Base-by-base conservation (phyloP, 2,113 vertebrate species). In the Candoia aspera region DNA sequence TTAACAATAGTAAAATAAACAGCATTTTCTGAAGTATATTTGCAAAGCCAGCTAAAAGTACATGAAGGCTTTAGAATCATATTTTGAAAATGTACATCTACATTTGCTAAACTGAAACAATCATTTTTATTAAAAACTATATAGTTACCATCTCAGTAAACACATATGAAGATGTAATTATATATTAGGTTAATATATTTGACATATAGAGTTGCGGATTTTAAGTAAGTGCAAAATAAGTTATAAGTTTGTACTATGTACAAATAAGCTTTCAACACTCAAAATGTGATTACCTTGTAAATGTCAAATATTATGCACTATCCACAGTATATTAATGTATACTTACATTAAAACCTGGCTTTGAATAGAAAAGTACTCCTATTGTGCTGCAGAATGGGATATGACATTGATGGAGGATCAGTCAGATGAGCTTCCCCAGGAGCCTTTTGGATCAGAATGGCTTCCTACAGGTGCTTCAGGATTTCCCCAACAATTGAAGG, bases 11-110 rank as follows among this genome's bases (percentile, higher is more conserved):
- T 42, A 15, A 64, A 88, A 33, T 62, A 83, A 23, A 58, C 13
- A 21, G 49, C 46, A 93, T 94, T 92, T 91, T 96, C 49, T 94
- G 46, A 59, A 91, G 90, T 60, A 60, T 95, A 92, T 95, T 92
- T 91, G 89, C 91, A 90, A 33, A 92, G 94, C 90, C 6, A 93
- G 86, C 96, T 96, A 95, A 93, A 92, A 90, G 55, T 0, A 0
- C 68, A 92, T 60, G 68, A 92, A 92, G 37, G 23, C 91, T 95
- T 92, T 90, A 94, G 55, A 91, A 55, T 94, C 94, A 92, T 90
- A 87, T 91, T 93, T 94, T 62, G 89, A 85, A 53, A 95, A 95
- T 93, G 94, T 94, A 90, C 93, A 95, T 92, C 84, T 83, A 46
- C 0, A 15, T 96, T 95, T 88, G 92, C 90, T 0, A 0, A 8